Conservation (phyloP, 2,888 invertebrate genomes). For the Megaustenia siamemsis region DNA sequence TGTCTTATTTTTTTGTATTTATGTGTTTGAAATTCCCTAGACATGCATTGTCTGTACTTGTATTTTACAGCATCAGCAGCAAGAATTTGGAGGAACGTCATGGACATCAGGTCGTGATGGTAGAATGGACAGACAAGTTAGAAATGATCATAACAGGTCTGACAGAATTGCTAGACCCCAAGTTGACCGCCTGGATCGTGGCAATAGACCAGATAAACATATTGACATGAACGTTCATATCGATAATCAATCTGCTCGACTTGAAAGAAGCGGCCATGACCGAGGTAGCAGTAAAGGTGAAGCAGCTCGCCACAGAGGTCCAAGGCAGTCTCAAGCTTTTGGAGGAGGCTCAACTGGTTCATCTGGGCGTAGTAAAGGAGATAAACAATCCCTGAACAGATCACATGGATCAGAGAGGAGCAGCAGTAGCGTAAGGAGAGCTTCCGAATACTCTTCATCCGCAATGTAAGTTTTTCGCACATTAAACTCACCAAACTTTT, state of each 20-base stretch:
- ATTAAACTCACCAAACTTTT: no score
- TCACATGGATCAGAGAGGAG: constrained; percentile 45
- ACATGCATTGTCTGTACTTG: not conserved
- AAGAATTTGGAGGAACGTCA: constrained; percentile 31
- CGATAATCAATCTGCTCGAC: not conserved
- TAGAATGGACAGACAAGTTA: constrained; percentile 28
- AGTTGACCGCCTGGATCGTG: constrained; percentile 44
- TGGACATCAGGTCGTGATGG: constrained; percentile 39
- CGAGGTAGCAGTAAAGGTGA: constrained; percentile 26
- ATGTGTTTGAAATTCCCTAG: not conserved
- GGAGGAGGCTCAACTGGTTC: constrained; percentile 5
- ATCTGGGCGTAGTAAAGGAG: constrained; percentile 25
- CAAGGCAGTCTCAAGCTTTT: constrained; percentile 29
- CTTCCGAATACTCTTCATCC: constrained; percentile 20
- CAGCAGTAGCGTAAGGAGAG: constrained; percentile 31
- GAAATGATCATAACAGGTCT: constrained; percentile 9
- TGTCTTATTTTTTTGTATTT: not conserved
- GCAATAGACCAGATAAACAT: constrained; percentile 40
- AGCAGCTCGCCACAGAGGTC: not conserved
- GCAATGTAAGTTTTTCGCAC: constrained; percentile 15
- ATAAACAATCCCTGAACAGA: constrained; percentile 2
- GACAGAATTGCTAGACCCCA: constrained; percentile 31
- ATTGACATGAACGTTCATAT: constrained; percentile 25
- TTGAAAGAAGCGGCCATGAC: constrained; percentile 21
- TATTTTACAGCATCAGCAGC: constrained; percentile 20